phyloP scores from a whole-genome alignment of 2,888 invertebrate species.

The Rhopalosiphum nymphaeae region DNA sequence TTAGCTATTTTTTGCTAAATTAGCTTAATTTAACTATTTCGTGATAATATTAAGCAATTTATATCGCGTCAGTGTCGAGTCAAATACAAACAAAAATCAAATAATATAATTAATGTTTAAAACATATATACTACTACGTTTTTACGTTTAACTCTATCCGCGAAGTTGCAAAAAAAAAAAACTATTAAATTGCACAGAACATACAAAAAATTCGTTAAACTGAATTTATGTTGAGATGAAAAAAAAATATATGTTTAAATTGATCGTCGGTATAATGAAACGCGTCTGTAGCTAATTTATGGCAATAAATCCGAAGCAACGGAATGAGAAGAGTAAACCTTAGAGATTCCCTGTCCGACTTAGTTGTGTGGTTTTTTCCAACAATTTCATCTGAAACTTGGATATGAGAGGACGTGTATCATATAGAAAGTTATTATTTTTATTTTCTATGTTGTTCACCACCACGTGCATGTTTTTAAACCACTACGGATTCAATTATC shows the following conservation, averaged over 20 bases:
- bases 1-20: neutral
- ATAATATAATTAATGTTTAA: neutral
- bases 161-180: neutral
- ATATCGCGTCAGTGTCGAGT: neutral
- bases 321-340: neutral
- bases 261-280: neutral
- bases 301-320: neutral
- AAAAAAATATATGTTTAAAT: neutral
- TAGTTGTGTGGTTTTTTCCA: neutral
- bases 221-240: neutral
- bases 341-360: neutral
- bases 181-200: neutral
- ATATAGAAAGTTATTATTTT: neutral
- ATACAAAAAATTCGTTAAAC: neutral
- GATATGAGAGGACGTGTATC: neutral
- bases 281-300: neutral
- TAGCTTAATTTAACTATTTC: neutral
- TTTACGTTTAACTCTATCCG: neutral
- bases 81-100: neutral
- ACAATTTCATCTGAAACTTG: neutral
- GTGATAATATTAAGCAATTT: no score
- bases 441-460: neutral
- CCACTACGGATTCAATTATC: neutral
- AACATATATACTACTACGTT: neutral
- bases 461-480: neutral